Base-by-base conservation (phyloP, 2,797 vertebrate genomes). In the Austrolebias charrua region DNA sequence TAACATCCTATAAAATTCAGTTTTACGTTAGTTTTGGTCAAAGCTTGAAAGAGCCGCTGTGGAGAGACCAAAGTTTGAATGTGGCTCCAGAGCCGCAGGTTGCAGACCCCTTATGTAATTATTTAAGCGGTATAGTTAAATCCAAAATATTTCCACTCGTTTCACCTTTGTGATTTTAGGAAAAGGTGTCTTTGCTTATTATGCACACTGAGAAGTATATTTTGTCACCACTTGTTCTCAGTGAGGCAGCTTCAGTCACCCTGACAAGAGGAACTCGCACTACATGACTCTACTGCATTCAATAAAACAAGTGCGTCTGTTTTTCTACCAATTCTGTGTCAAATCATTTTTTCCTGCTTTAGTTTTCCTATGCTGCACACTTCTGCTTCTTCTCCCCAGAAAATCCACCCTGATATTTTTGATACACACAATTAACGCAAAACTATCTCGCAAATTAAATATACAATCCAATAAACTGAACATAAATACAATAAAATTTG, bases 341-440 rank as follows among this genome's bases (percentile, higher is more conserved):
- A 56, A 69, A 76, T 84, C 67, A 38, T 40, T 67, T 80, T 78
- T 66, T 65, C 46, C 4, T 13, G 31, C 11, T 13, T 40, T 40
- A 40, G 38, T 40, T 40, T 40, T 12, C 38, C 38, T 40, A 3
- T 12, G 38, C 43, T 48, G 20, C 51, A 24, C 72, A 71, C 62
- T 43, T 46, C 52, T 63, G 38, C 38, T 40, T 40, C 11, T 12
- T 13, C 35, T 38, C 38, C 11, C 49, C 73, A 46, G 55, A 81
- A 84, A 83, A 80, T 75, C 63, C 57, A 71, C 63, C n/a, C 9
- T 68, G 79, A 83, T 75, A 71, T 75, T 71, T 86, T 78, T 76
- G 73, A 85, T 71, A 72, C 78, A 66, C 63, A 68, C 74, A 8
- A 50, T 63, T 71, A 73, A 81, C 72, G 67, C 54, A 66, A 61